These are phyloP conservation scores for Spondyliosoma cantharus DNA, from an alignment of 2,797 vertebrate species.

Conservation along the genomic window DNA sequence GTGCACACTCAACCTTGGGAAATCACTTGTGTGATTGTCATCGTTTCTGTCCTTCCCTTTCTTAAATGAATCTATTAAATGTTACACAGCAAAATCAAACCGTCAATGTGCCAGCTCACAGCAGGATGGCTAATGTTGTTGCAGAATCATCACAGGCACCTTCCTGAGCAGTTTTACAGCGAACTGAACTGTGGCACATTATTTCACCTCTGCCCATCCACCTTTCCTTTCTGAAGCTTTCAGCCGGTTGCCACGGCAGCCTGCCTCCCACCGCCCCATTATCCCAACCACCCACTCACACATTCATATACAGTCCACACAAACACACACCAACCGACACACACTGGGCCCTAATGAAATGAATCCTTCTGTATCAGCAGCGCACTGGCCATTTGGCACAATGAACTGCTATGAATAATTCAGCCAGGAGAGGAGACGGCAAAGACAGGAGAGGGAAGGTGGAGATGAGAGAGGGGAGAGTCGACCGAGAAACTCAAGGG, in stretches of 20 bases:
- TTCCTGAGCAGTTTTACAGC: background rate
- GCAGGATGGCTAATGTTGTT: background rate
- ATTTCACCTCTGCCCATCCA: constrained; percentile 6
- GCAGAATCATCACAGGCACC: background rate
- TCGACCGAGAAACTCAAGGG: constrained; percentile 29
- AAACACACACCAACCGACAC: constrained; percentile 38
- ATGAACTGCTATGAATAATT: constrained; percentile 80
- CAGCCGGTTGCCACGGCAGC: constrained; percentile 25
- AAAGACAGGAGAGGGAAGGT: constrained; percentile 37
- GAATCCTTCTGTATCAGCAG: constrained; percentile 75
- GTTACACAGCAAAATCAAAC: background rate
- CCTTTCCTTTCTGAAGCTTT: constrained; percentile 38
- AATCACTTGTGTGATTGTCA: background rate
- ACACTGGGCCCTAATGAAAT: constrained; percentile 71
- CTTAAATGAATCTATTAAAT: constrained; percentile 3
- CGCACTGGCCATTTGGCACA: constrained; percentile 75
- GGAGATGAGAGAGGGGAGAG: constrained; percentile 42
- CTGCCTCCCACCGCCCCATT: constrained; percentile 42
- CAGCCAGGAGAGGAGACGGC: constrained; percentile 63
- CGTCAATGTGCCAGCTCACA: background rate
- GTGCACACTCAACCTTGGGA: background rate
- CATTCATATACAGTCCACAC: constrained; percentile 39
- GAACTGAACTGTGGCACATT: background rate
- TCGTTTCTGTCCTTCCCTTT: background rate
- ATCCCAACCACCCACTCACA: constrained; percentile 48